Conservation (phyloP, 2,888 invertebrate genomes). For the Pristionchus maxplancki region DNA sequence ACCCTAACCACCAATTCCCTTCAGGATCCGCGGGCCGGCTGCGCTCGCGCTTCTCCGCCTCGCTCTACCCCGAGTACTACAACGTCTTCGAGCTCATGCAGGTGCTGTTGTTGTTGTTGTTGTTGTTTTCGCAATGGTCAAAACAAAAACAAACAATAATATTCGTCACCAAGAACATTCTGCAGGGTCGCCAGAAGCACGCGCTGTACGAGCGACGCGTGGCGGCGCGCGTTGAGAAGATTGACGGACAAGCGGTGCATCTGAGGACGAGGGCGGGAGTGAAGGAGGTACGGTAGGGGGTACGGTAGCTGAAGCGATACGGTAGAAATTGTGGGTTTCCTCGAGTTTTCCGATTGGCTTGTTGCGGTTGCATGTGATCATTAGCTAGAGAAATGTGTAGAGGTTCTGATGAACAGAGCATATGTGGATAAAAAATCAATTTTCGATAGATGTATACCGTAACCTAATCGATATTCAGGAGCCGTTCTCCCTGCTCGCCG, state of each 20-base stretch:
- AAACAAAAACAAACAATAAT: too few relatives aligned
- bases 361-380: neutral
- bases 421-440: neutral
- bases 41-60: conserved; percentile 61
- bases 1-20: too few relatives aligned
- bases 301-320: neutral
- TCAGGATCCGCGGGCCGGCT: conserved; percentile 47
- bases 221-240: neutral
- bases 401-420: too few relatives aligned
- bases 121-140: neutral
- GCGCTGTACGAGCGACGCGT: conserved; percentile 52
- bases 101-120: conserved; percentile 48
- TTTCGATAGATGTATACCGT: neutral
- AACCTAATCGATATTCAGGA: conserved; percentile 51
- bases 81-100: conserved; percentile 65
- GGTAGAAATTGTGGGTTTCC: too few relatives aligned
- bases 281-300: neutral
- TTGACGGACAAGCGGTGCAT: neutral
- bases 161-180: too few relatives aligned
- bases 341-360: neutral
- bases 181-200: conserved; percentile 51
- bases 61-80: conserved; percentile 69
- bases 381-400: too few relatives aligned
- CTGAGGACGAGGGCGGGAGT: neutral
- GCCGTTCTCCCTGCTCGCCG: conserved; percentile 55